Evolutionary conservation across 2,113 vertebrate genomes (phyloP), one percentile per base, ranked within the genome.

Genomic region (Thomomys bottae): DNA sequence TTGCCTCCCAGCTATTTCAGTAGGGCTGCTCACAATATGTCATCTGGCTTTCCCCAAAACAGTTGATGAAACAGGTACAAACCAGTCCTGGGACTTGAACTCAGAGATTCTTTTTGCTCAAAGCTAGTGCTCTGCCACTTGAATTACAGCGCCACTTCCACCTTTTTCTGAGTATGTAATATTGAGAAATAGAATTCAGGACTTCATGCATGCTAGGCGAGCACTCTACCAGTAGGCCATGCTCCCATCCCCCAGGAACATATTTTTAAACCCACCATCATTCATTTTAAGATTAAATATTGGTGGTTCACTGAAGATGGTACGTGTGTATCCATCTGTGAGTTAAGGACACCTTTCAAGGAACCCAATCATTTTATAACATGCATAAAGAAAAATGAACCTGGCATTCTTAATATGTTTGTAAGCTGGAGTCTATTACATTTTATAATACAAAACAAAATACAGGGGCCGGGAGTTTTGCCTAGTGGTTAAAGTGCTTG

Each of bases 281-380:
- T 87, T 70, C 40, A 84, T 30, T 17, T 84, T 93, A 83, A 92
- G 84, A 84, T 42, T 91, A 80, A 28, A 6, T 91, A 83, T 83
- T 66, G 32, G 40, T 87, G 42, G 23, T 42, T 42, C 24, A 76
- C 32, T 73, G 30, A 30, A 84, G 21, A 77, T 73, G 21, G 0
- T 30, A 30, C 79, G 78, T 77, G 38, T 78, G 45, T 76, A 36
- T 54, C 68, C 75, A 57, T 40, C n/a, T 72, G 0, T 64, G 11
- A 30, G 5, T 78, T 88, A 87, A 84, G 49, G 49, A 83, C 79
- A 86, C 45, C 80, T 80, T 32, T 30, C 40, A 93, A 70, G 36
- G 61, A 92, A 40, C 26, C n/a, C 59, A 61, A 67, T 90, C 57
- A 49, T 57, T 84, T 84, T 89, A 14, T 88, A 84, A 9, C 40